These are phyloP conservation scores for Melanostoma mellinum DNA, from an alignment of 2,888 invertebrate species.

Conservation along the genomic window DNA sequence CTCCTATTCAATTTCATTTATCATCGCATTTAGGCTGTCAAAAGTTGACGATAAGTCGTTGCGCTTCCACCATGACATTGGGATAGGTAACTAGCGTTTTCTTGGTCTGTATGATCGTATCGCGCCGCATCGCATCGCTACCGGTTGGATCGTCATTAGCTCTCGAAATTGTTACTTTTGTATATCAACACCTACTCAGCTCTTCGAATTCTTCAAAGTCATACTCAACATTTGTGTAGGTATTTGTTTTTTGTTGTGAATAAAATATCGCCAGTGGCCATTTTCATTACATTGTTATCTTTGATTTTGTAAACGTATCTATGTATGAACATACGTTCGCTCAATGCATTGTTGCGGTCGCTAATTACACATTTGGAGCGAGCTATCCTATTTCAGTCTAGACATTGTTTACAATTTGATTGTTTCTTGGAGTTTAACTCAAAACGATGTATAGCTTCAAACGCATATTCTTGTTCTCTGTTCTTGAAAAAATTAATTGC, in stretches of 20 bases:
- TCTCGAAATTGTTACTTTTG: too few relatives aligned
- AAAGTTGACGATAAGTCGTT: constrained; percentile 18
- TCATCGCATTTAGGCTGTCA: constrained; percentile 33
- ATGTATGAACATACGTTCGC: constrained; percentile 1
- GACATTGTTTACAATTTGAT: constrained; percentile 49
- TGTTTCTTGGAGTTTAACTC: constrained; percentile 5
- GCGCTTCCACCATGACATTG: constrained; percentile 31
- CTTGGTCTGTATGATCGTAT: constrained; percentile 3
- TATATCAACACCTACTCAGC: too few relatives aligned
- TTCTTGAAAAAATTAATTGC: neutral
- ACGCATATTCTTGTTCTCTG: neutral
- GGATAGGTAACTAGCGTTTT: constrained; percentile 52
- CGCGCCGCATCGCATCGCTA: neutral
- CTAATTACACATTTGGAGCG: constrained; percentile 44
- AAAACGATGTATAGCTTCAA: neutral
- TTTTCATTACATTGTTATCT: neutral
- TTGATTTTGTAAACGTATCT: constrained; percentile 1
- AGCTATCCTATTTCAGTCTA: constrained; percentile 63
- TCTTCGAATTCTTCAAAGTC: too few relatives aligned
- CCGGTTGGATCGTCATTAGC: too few relatives aligned
- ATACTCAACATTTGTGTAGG: too few relatives aligned
- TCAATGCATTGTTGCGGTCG: constrained; percentile 44
- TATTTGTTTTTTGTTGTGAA: neutral
- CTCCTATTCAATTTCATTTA: constrained; percentile 57
- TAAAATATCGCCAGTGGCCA: neutral